Conservation (phyloP, 2,888 invertebrate species). For the Heliconius sara region DNA sequence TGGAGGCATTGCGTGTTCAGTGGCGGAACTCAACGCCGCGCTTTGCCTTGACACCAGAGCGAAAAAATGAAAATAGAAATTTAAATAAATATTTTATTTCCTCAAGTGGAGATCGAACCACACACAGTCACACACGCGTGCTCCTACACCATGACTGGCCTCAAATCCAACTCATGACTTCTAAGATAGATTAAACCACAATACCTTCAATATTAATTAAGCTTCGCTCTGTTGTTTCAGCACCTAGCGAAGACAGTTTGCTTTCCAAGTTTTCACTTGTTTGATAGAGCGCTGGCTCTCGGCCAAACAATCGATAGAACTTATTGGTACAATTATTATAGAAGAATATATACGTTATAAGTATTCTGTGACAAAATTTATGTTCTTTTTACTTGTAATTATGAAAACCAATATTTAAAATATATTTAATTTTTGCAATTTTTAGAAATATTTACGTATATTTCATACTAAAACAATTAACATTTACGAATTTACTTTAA, state of each 20-base stretch:
- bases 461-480: not conserved
- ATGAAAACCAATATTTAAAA: not conserved
- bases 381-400: not conserved
- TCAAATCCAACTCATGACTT: not conserved
- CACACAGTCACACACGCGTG: too few species aligned
- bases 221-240: slow-evolving; percentile 7
- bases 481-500: too few species aligned
- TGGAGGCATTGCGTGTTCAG: too few species aligned
- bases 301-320: slow-evolving; percentile 56
- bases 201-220: slow-evolving; percentile 30
- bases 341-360: slow-evolving; percentile 8
- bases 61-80: too few species aligned
- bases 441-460: not conserved
- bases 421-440: not conserved
- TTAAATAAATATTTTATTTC: too few species aligned
- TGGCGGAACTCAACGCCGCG: too few species aligned
- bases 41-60: too few species aligned
- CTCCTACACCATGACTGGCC: too few species aligned
- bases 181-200: not conserved
- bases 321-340: slow-evolving; percentile 37
- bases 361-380: not conserved
- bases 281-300: slow-evolving; percentile 53
- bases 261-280: slow-evolving; percentile 38
- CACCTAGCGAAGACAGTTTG: slow-evolving; percentile 30
- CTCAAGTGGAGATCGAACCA: too few species aligned